Base-by-base conservation (phyloP, 2,888 invertebrate genomes). In the Sesia bembeciformis region DNA sequence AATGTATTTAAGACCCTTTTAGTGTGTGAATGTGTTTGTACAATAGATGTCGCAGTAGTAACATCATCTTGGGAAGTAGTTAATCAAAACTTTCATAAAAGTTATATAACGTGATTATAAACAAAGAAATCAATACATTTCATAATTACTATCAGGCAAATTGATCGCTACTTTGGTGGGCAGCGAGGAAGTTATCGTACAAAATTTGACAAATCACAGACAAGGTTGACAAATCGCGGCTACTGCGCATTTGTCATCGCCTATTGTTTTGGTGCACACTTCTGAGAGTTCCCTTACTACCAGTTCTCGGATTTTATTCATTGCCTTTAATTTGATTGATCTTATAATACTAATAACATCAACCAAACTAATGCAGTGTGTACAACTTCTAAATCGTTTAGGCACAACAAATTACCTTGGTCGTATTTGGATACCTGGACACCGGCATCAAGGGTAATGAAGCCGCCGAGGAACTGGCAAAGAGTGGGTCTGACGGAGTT, bases 191-290 rank as follows among this genome's bases (percentile, higher is more conserved):
- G 53, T 68, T 73, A 74, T 73, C 70, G 62, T 67, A 74, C 75
- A 68, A 67, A 63, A 66, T 70, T 76, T 83, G 81, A 82, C 81
- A 80, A 82, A 81, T 81, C 65, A 72, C 62, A 60, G 62, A 66
- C 69, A 60, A 59, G 52, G 54, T 56, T 75, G 78, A 81, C 76
- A 75, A 76, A 81, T 78, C 57, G 68, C 61, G 57, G 53, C 58
- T 57, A 58, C 58, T 58, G 61, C 62, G 60, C 63, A 63, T 67
- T 68, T 72, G 68, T 72, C 38, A 67, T 53, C 62, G 58, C 61
- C 53, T 52, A 66, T 70, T 70, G 68, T 72, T 62, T 67, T 54
- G 53, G 50, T 51, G 39, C 54, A 41, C 39, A 23, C 50, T 50
- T 50, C 38, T 50, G 7, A 50, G 5, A 39, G 8, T 39, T 38